Evolutionary conservation across 2,113 vertebrate genomes (phyloP).

Genomic region (Chionis minor): DNA sequence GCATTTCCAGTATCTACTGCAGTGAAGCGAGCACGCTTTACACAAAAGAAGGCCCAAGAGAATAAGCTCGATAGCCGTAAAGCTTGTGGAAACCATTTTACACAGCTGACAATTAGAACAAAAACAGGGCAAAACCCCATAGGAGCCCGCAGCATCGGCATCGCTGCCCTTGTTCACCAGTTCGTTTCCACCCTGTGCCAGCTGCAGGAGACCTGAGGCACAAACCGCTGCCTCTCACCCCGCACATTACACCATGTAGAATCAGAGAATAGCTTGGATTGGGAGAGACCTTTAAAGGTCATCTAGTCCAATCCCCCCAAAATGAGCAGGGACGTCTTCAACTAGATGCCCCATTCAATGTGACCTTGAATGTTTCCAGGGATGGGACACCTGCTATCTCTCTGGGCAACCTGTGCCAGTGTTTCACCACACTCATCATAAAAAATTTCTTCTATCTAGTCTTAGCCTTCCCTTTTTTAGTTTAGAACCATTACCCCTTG

Average conservation of each 20-base stretch:
- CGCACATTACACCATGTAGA: rapidly evolving
- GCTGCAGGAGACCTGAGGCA: background rate
- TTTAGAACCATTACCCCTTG: background rate
- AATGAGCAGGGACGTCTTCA: background rate
- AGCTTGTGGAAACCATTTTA: background rate
- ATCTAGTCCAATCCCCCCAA: background rate
- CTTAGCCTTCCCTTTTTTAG: background rate
- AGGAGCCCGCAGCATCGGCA: background rate
- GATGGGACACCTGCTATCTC: background rate
- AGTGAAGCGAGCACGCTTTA: rapidly evolving
- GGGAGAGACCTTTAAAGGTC: background rate
- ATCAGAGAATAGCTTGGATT: background rate
- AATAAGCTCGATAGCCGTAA: background rate
- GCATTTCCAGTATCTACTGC: background rate
- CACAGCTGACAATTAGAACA: background rate
- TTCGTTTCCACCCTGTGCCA: background rate
- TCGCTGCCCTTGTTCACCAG: background rate
- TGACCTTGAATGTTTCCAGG: background rate
- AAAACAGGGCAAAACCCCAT: background rate
- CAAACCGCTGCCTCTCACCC: background rate
- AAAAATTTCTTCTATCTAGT: background rate
- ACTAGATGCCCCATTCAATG: background rate
- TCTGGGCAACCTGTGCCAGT: background rate
- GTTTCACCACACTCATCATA: background rate
- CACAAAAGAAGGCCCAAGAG: background rate